Evolutionary conservation across 35 echinoderm and acorn worm species (phyloP).

Genomic region (Amphiura filiformis): DNA sequence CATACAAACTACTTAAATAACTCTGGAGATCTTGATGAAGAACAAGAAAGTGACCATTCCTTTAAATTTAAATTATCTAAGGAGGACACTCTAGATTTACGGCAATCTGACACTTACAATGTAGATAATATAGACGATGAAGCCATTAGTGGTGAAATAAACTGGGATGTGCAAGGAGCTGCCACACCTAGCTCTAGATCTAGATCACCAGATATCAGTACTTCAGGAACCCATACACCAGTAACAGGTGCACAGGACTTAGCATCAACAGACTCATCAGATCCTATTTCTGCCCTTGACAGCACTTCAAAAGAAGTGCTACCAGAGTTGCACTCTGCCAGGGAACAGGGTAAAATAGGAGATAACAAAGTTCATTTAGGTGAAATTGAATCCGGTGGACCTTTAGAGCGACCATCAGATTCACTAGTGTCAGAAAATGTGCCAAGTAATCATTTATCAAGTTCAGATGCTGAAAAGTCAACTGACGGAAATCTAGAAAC

Average conservation of each 20-base stretch:
- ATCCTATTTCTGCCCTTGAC: not conserved
- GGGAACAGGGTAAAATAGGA: not conserved
- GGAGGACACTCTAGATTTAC: not conserved
- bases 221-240: not conserved
- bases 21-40: not conserved
- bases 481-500: not conserved
- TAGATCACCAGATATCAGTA: not conserved
- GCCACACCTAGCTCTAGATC: not conserved
- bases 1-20: not conserved
- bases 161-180: not conserved
- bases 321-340: not conserved
- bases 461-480: too few species aligned
- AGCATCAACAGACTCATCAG: not conserved
- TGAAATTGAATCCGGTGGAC: not conserved
- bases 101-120: not conserved
- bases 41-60: not conserved
- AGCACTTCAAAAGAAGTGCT: not conserved
- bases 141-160: not conserved
- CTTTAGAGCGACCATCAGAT: not conserved
- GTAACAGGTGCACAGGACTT: too few species aligned
- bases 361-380: not conserved
- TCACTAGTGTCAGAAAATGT: not conserved
- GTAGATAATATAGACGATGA: not conserved
- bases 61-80: not conserved
- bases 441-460: not conserved